Percentiles rank a stretch among this genome's conserved stretches.
These are phyloP conservation scores for Ammodytes marinus DNA, from an alignment of 2,113 vertebrate genomes.

Conservation along the genomic window DNA sequence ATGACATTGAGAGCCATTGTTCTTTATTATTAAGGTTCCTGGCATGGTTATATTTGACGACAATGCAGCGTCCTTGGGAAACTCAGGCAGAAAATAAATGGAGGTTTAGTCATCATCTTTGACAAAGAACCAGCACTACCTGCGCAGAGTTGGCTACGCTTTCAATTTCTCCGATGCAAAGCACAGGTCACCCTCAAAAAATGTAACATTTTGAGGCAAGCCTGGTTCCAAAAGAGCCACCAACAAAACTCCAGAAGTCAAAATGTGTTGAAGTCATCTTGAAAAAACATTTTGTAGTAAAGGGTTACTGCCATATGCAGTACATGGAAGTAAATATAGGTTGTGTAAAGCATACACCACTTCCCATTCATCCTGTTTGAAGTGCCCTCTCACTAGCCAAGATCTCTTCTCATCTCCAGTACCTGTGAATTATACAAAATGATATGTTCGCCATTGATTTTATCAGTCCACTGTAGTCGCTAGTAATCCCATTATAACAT, in stretches of 20 bases:
- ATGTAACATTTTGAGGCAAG: slow-evolving; percentile 19
- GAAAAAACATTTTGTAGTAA: slow-evolving; percentile 28
- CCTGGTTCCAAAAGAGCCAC: slow-evolving; percentile 3
- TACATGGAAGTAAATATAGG: slow-evolving; percentile 77
- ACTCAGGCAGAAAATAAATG: slow-evolving; percentile 53
- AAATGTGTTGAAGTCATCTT: slow-evolving; percentile 38
- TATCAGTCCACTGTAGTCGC: slow-evolving; percentile 80
- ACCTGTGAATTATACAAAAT: slow-evolving; percentile 83
- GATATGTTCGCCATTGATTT: slow-evolving; percentile 80
- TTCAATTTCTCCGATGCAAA: slow-evolving; percentile 61
- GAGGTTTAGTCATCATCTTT: slow-evolving; percentile 61
- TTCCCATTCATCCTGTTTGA: slow-evolving; percentile 72
- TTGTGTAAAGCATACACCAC: slow-evolving; percentile 61
- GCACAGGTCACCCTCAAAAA: slow-evolving; percentile 48
- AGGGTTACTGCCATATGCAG: slow-evolving; percentile 57
- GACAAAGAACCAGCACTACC: slow-evolving; percentile 70
- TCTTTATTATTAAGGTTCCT: slow-evolving; percentile 57
- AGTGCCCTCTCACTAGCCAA: slow-evolving; percentile 78
- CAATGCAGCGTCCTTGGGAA: slow-evolving; percentile 70
- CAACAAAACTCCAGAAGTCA: slow-evolving; percentile 14
- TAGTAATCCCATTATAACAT: slow-evolving; percentile 87
- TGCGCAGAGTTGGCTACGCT: slow-evolving; percentile 44
- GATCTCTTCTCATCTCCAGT: slow-evolving; percentile 78
- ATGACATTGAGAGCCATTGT: slow-evolving; percentile 57
- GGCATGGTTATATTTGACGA: slow-evolving; percentile 49